These are phyloP conservation scores for Cepaea hortensis DNA, from an alignment of 2,888 invertebrate species.

Conservation along the genomic window DNA sequence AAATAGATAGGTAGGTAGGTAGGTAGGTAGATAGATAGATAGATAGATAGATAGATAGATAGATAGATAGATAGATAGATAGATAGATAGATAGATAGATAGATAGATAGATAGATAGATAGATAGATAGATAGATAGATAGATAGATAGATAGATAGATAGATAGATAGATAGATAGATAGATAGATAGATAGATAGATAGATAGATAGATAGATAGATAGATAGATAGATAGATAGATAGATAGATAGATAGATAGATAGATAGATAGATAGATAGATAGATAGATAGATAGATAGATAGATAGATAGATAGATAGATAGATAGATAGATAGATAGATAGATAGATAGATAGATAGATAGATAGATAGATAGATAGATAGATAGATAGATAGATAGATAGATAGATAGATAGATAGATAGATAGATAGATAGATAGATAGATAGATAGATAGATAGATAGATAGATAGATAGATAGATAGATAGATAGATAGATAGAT, in stretches of 20 bases:
- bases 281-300: slow-evolving; percentile 6
- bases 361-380: slow-evolving; percentile 9
- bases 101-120: slow-evolving; percentile 1
- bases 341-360: slow-evolving; percentile 6
- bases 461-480: too few species aligned
- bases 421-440: too few species aligned
- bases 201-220: slow-evolving; percentile 1
- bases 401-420: too few species aligned
- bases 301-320: slow-evolving; percentile 6
- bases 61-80: slow-evolving; percentile 1
- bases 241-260: background rate
- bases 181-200: slow-evolving; percentile 1
- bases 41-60: background rate
- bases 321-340: slow-evolving; percentile 9
- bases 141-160: too few species aligned
- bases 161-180: background rate
- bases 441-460: too few species aligned
- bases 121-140: background rate
- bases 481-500: background rate
- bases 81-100: slow-evolving; percentile 1
- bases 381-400: background rate
- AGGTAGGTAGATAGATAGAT: too few species aligned
- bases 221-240: background rate
- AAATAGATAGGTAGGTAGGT: too few species aligned
- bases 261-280: background rate